Conservation (phyloP, 2,888 invertebrate genomes). For the Aradus depressus region DNA sequence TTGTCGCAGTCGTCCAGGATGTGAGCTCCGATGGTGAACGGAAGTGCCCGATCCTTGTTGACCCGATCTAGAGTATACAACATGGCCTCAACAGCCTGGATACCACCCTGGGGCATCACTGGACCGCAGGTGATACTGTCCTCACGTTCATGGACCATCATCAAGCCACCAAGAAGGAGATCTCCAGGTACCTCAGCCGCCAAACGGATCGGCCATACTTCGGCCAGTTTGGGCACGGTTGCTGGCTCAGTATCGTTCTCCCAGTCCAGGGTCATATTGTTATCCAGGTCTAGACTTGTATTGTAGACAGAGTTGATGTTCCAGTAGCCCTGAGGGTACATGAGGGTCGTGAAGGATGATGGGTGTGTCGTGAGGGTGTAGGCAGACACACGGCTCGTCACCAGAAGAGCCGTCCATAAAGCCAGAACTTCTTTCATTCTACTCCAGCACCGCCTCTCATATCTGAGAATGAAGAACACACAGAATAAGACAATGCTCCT, state of each 20-base stretch:
- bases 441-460: too few relatives aligned
- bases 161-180: slow-evolving; percentile 76
- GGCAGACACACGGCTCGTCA: too few relatives aligned
- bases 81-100: slow-evolving; percentile 85
- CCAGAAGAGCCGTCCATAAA: too few relatives aligned
- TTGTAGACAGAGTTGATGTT: not conserved
- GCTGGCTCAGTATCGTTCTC: not conserved
- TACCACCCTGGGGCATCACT: slow-evolving; percentile 87
- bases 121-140: slow-evolving; percentile 81
- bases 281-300: not conserved
- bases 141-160: slow-evolving; percentile 91
- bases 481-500: too few relatives aligned
- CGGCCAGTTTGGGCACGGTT: not conserved
- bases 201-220: slow-evolving; percentile 17
- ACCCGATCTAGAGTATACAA: slow-evolving; percentile 76
- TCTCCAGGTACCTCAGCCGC: slow-evolving; percentile 82
- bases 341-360: too few relatives aligned
- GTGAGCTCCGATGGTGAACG: slow-evolving; percentile 73
- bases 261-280: slow-evolving; percentile 1
- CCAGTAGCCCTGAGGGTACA: slow-evolving; percentile 12
- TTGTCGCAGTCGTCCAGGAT: slow-evolving; percentile 91
- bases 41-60: slow-evolving; percentile 47
- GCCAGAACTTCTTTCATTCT: too few relatives aligned
- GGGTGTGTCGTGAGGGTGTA: too few relatives aligned
- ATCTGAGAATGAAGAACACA: too few relatives aligned